These are phyloP conservation scores for Villa cingulata DNA, from an alignment of 2,888 invertebrate genomes.

Conservation along the genomic window DNA sequence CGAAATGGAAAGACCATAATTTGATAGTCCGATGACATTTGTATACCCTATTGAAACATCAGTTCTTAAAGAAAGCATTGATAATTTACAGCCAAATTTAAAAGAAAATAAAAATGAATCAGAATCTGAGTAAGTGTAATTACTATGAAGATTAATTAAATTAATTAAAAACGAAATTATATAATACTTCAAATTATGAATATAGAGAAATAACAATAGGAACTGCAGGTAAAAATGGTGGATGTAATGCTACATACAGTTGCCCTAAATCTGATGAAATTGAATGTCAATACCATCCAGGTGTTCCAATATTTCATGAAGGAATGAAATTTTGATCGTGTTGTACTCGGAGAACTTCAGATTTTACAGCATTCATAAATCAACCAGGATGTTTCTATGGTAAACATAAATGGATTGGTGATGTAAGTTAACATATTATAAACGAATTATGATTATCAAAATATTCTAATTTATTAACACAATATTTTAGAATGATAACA, in stretches of 20 bases:
- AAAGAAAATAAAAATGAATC: not conserved
- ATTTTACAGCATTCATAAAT: slow-evolving; percentile 82
- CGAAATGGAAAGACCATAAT: slow-evolving; percentile 49
- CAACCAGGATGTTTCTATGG: slow-evolving; percentile 84
- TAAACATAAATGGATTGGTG: slow-evolving; percentile 72
- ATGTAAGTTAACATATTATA: slow-evolving; percentile 24
- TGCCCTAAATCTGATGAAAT: slow-evolving; percentile 47
- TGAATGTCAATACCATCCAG: slow-evolving; percentile 70
- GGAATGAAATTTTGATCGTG: slow-evolving; percentile 97
- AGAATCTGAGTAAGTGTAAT: not conserved
- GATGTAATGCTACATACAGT: slow-evolving; percentile 58
- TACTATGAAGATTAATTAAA: not conserved
- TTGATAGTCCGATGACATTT: slow-evolving; percentile 29
- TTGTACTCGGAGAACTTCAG: slow-evolving; percentile 82
- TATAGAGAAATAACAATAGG: slow-evolving; percentile 47
- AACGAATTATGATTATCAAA: too few relatives aligned
- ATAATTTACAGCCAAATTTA: slow-evolving; percentile 20
- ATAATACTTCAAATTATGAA: not conserved
- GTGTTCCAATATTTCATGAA: slow-evolving; percentile 88
- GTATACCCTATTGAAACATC: slow-evolving; percentile 47
- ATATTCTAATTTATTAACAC: too few relatives aligned
- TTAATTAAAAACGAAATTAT: too few relatives aligned
- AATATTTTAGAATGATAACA: slow-evolving; percentile 42
- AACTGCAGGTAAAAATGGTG: slow-evolving; percentile 72
- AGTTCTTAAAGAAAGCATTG: slow-evolving; percentile 51